These are phyloP conservation scores for Anolis apletophallus DNA, from an alignment of 2,797 vertebrate genomes.

Conservation along the genomic window DNA sequence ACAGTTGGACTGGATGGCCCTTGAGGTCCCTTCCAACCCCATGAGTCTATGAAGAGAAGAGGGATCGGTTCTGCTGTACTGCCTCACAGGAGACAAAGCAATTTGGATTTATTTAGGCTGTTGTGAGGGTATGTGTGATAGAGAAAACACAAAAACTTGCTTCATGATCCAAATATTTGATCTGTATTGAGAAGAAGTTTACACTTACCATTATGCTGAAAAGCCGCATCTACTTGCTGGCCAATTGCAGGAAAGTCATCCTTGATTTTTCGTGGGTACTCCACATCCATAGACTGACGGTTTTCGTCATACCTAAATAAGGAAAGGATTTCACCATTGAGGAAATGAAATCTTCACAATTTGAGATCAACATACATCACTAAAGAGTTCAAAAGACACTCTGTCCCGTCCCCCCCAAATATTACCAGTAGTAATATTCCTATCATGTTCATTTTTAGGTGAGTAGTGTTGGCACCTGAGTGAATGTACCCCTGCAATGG, in stretches of 20 bases:
- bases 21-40: no score
- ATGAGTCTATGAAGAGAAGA: background rate
- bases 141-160: background rate
- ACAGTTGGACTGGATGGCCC: no score
- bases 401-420: no score
- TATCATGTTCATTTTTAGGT: background rate
- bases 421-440: background rate
- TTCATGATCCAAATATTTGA: background rate
- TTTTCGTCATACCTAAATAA: slow-evolving; percentile 83
- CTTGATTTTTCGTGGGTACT: slow-evolving; percentile 75
- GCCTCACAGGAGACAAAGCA: no score
- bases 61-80: background rate
- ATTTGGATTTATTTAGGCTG: no score
- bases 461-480: no score
- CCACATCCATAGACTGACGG: slow-evolving; percentile 77
- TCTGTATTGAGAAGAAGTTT: background rate
- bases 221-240: slow-evolving; percentile 80
- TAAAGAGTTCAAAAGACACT: slow-evolving; percentile 11
- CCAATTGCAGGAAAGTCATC: slow-evolving; percentile 78
- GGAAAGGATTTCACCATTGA: slow-evolving; percentile 2
- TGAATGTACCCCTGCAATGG: no score
- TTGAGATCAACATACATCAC: background rate
- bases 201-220: slow-evolving; percentile 81
- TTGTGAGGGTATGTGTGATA: background rate
- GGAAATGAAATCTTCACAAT: background rate